phyloP scores from a whole-genome alignment of 2,888 invertebrate species.

The Trilocha varians region DNA sequence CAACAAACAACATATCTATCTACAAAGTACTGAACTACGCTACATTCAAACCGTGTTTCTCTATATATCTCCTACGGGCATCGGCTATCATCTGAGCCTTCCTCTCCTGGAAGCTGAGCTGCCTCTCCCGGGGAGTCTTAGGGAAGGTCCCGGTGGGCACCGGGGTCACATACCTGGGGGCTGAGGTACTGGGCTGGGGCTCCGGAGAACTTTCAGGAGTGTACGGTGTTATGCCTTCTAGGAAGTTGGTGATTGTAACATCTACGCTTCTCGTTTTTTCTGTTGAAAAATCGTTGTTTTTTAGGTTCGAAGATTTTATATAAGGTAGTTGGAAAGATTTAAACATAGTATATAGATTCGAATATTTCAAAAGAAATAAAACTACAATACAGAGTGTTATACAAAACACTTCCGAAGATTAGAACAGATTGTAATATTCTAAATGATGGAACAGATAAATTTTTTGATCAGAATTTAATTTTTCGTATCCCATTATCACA shows the following conservation, averaged over 20 bases:
- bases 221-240: conserved; percentile 82
- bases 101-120: conserved; percentile 83
- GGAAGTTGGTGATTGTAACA: conserved; percentile 84
- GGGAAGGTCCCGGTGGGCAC: conserved; percentile 60
- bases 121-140: conserved; percentile 74
- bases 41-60: conserved; percentile 78
- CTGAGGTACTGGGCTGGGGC: conserved; percentile 10
- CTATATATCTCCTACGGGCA: conserved; percentile 83
- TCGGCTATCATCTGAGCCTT: conserved; percentile 85
- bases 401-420: too few species aligned
- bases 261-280: conserved; percentile 83
- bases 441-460: too few species aligned
- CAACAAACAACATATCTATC: conserved; percentile 21
- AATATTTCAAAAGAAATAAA: too few species aligned
- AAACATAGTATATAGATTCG: too few species aligned
- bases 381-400: too few species aligned
- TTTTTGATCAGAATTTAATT: too few species aligned
- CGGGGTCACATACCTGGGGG: conserved; percentile 38
- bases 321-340: too few species aligned
- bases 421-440: too few species aligned
- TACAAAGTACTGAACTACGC: conserved; percentile 15
- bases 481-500: too few species aligned
- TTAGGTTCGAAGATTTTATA: too few species aligned
- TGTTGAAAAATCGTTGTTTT: conserved; percentile 33
- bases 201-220: conserved; percentile 34